phyloP scores from a whole-genome alignment of 2,888 invertebrate genomes.

The Chloroclysta siterata region DNA sequence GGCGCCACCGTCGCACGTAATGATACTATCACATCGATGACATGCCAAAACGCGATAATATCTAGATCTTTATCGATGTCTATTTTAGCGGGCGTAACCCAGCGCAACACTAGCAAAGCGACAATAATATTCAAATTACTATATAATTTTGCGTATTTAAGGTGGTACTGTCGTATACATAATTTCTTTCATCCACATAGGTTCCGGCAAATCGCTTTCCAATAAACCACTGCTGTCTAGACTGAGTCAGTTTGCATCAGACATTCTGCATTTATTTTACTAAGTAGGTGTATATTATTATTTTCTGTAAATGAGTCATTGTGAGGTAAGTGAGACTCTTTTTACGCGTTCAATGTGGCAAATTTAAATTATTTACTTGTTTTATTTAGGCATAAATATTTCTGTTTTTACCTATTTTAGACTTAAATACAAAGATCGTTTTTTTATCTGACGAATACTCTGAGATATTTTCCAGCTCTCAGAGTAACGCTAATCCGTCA shows the following conservation, averaged over 20 bases:
- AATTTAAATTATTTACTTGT: conserved; percentile 47
- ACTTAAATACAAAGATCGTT: no score
- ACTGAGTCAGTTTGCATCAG: conserved; percentile 9
- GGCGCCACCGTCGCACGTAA: conserved; percentile 73
- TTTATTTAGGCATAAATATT: conserved; percentile 42
- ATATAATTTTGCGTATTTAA: conserved; percentile 28
- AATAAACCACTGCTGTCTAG: conserved; percentile 3
- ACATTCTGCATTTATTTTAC: conserved; percentile 17
- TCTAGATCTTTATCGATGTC: conserved; percentile 63
- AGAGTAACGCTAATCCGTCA: no score
- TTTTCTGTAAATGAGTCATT: conserved; percentile 43
- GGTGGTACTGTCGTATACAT: conserved; percentile 14
- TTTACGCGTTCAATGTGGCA: conserved; percentile 50
- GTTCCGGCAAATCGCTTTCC: conserved; percentile 5
- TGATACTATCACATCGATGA: conserved; percentile 74
- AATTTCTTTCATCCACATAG: neutral
- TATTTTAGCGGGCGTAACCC: conserved; percentile 50
- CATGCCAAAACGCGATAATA: conserved; percentile 67
- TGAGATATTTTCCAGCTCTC: no score
- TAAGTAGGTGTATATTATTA: neutral
- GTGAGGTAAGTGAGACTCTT: conserved; percentile 20
- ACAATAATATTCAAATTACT: conserved; percentile 33
- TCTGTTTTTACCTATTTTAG: conserved; percentile 12
- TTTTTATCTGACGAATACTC: no score
- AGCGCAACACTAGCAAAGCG: conserved; percentile 49